These are phyloP conservation scores for Pseudorhiza aurosa DNA, from an alignment of 30 jellyfish, hydroid and myxozoan species.

Conservation along the genomic window DNA sequence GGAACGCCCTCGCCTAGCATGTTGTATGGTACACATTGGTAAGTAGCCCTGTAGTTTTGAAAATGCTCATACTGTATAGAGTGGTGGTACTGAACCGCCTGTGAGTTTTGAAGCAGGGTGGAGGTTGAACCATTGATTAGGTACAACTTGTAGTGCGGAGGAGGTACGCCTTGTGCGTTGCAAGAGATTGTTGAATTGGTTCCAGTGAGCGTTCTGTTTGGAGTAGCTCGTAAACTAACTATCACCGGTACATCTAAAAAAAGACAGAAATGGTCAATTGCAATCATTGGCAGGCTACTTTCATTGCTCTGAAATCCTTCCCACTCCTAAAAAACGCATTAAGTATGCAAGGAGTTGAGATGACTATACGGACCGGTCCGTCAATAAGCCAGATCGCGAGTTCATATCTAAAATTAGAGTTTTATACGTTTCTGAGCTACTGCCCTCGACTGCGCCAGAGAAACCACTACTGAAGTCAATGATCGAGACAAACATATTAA, in stretches of 20 bases:
- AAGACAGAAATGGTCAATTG: no score
- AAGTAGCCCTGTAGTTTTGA: background rate
- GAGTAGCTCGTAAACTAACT: background rate
- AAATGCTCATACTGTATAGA: background rate
- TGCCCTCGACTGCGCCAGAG: no score
- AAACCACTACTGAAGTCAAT: no score
- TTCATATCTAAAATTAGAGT: no score
- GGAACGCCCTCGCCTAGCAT: constrained; percentile 12
- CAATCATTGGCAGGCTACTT: no score
- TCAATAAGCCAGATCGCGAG: no score
- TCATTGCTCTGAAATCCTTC: no score
- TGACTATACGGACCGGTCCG: no score
- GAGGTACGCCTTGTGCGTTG: background rate
- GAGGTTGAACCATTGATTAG: background rate
- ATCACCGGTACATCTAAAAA: background rate
- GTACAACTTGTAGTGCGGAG: background rate
- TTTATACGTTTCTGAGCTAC: no score
- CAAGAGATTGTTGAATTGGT: background rate
- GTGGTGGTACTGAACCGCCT: background rate
- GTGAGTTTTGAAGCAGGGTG: background rate
- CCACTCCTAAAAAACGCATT: no score
- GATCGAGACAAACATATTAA: no score
- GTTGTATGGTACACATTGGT: constrained; percentile 10
- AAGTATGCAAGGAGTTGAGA: no score
- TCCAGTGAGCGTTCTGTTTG: background rate